Base-by-base conservation (phyloP, 1,140 invertebrate genomes). In the Drosophila kikkawai region DNA sequence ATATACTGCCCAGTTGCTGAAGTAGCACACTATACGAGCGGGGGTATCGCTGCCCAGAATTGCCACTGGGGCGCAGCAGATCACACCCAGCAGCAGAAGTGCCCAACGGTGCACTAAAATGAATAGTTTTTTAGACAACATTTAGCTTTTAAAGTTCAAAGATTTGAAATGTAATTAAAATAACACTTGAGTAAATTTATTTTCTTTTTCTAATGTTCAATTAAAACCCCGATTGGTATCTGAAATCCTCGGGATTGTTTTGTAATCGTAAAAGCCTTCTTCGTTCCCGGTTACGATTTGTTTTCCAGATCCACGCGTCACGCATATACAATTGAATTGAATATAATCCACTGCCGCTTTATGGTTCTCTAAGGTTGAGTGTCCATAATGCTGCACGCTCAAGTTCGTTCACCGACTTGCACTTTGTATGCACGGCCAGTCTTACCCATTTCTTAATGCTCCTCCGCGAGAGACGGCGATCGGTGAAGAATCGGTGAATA, bases 1-100 rank as follows among this genome's bases (percentile, higher is more conserved):
- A 93, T 98, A 97, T n/a, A 97, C 95, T 6, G 97, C 97, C 97
- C 97, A 98, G 85, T 97, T 98, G 88, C 96, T 97, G 93, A 97
- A 98, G 94, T 98, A 98, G 85, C 97, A 98, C 32, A 97, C 96
- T 53, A 97, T 94, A 90, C 96, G 94, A 12, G 95, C 94, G 0
- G 80, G 73, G 42, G 86, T 84, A 15, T 91, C 80, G 1, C 36
- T 53, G 37, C 58, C 87, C 48, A 45, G 7, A 42, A 67, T 57
- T 1, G 32, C 12, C 11, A 13, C 41, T 36, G 78, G 64, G 9
- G 69, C 44, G 13, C 47, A 58, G 13, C 44, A 67, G 4, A 90
- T 45, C 50, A 82, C 26, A 47, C 67, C 57, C 32, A 85, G 37
- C 12, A 91, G 36, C n/a, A 82, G 39, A 11, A 84, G 53, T n/a